A percentile compares a stretch with the other conserved stretches of the same genome.
Evolutionary conservation across 2,888 invertebrate genomes (phyloP).

Genomic region (Erpobdella octoculata): DNA sequence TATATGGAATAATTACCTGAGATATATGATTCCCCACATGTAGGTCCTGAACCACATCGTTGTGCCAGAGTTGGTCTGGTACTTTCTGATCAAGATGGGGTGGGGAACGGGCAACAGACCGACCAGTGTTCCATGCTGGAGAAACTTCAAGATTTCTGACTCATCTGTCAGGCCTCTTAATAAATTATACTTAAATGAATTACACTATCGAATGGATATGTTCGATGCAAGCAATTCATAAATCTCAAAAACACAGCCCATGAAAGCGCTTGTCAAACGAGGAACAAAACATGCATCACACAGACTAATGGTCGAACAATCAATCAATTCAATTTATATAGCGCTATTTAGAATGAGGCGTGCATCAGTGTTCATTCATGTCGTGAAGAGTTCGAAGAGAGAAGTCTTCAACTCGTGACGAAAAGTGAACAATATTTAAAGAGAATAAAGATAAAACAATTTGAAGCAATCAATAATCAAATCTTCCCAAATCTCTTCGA

Average conservation of each 20-base stretch:
- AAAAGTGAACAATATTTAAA: too few species aligned
- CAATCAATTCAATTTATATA: too few species aligned
- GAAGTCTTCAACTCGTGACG: too few species aligned
- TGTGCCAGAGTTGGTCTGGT: conserved; percentile 95
- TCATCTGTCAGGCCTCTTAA: conserved; percentile 91
- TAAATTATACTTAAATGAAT: too few species aligned
- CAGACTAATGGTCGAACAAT: not conserved
- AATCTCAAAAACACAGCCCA: not conserved
- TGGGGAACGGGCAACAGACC: conserved; percentile 95
- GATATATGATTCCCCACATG: conserved; percentile 98
- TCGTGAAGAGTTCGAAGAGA: too few species aligned
- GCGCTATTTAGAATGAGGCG: too few species aligned
- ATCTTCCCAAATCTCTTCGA: too few species aligned
- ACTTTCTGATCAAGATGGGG: conserved; percentile 93
- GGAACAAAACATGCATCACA: not conserved
- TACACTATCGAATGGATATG: too few species aligned
- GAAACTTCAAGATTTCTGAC: conserved; percentile 94
- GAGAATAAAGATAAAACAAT: too few species aligned
- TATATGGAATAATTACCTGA: conserved; percentile 63
- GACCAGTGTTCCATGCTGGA: conserved; percentile 95
- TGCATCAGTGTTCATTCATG: too few species aligned
- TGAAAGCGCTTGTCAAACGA: not conserved
- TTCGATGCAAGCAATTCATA: too few species aligned
- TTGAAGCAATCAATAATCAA: too few species aligned
- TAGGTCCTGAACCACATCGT: conserved; percentile 99